A percentile compares a stretch with the other conserved stretches of the same genome.
phyloP scores from a whole-genome alignment of 2,888 invertebrate species.

The Epistrophe eligans region DNA sequence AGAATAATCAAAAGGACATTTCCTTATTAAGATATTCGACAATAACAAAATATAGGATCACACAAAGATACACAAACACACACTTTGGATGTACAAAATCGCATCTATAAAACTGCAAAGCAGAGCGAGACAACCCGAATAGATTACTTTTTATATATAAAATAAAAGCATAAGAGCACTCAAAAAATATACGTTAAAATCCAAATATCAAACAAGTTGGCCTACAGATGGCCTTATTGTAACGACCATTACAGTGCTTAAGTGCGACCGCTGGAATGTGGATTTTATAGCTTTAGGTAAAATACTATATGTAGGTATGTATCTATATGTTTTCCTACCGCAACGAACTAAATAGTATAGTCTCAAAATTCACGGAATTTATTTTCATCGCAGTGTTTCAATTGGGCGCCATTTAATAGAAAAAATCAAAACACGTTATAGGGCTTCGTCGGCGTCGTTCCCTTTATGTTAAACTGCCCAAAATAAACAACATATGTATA shows the following conservation, averaged over 20 bases:
- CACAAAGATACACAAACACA: conserved; percentile 14
- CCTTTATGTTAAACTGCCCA: conserved; percentile 29
- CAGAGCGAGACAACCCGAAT: conserved; percentile 31
- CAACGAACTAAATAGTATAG: background rate
- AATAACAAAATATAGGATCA: conserved; percentile 30
- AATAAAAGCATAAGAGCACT: conserved; percentile 13
- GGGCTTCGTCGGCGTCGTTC: conserved; percentile 25
- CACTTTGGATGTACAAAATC: conserved; percentile 41
- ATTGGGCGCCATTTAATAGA: conserved; percentile 64
- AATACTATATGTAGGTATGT: background rate
- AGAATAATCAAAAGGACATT: conserved; percentile 66
- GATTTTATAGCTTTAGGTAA: conserved; percentile 41
- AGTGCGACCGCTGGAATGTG: conserved; percentile 70
- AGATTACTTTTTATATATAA: background rate
- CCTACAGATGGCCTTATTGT: conserved; percentile 73
- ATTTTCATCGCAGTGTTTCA: conserved; percentile 28
- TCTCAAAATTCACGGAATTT: conserved; percentile 50
- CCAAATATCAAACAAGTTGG: conserved; percentile 73
- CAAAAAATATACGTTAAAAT: conserved; percentile 61
- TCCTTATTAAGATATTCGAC: conserved; percentile 33
- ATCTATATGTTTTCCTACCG: conserved; percentile 8
- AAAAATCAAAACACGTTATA: conserved; percentile 60
- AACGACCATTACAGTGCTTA: conserved; percentile 49
- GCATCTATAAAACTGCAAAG: conserved; percentile 26
- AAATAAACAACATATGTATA: conserved; percentile 22